These are phyloP conservation scores for Stenolophus ochropezus DNA, from an alignment of 2,888 invertebrate genomes.

Conservation along the genomic window DNA sequence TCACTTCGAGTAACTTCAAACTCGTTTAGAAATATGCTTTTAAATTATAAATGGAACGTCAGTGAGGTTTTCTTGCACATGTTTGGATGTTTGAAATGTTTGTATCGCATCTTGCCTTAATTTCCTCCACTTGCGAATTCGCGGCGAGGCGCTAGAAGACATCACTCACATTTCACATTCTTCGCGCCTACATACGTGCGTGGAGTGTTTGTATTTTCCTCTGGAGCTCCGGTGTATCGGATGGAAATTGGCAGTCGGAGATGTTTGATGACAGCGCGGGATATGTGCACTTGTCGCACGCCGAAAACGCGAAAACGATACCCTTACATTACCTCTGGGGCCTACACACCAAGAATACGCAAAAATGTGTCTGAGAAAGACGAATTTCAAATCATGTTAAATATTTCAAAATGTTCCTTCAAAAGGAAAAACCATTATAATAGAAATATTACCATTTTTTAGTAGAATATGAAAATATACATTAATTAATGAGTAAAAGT, in stretches of 20 bases:
- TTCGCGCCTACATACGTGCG: background rate
- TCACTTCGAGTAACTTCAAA: too few relatives aligned
- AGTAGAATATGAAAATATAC: too few relatives aligned
- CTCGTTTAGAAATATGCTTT: too few relatives aligned
- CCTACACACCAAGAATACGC: background rate
- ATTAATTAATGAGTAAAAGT: too few relatives aligned
- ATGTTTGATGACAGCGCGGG: background rate
- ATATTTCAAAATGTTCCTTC: too few relatives aligned
- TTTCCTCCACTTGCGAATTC: background rate
- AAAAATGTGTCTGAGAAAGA: background rate
- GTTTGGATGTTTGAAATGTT: too few relatives aligned
- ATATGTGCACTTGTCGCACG: conserved; percentile 31
- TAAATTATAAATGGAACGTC: too few relatives aligned
- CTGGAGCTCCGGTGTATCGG: conserved; percentile 1
- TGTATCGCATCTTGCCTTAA: background rate
- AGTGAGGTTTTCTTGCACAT: too few relatives aligned
- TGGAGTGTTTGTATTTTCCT: background rate
- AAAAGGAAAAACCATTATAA: too few relatives aligned
- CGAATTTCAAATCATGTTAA: background rate
- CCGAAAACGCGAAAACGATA: background rate
- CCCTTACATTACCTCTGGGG: conserved; percentile 34
- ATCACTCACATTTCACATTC: background rate
- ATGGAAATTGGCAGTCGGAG: conserved; percentile 36
- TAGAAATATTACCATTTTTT: too few relatives aligned
- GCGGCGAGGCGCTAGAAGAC: background rate